phyloP scores from a whole-genome alignment of 2,888 invertebrate species.

The Brachynemurus nebulosus region DNA sequence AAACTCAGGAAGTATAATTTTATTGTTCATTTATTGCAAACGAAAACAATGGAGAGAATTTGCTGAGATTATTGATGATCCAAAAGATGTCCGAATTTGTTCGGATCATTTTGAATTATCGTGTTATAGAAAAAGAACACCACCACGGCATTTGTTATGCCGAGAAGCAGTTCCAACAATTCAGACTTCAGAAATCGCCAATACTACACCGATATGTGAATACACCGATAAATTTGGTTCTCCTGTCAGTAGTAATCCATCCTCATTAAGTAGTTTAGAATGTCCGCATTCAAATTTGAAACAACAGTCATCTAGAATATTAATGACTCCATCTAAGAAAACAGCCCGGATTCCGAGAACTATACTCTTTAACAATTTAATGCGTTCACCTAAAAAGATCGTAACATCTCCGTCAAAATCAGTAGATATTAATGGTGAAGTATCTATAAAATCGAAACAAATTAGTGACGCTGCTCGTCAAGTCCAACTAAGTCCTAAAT shows the following conservation, averaged over 20 bases:
- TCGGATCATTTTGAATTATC: constrained; percentile 3
- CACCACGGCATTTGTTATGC: neutral
- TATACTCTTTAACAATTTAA: neutral
- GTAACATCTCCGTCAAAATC: neutral
- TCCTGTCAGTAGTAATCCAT: neutral
- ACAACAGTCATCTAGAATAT: neutral
- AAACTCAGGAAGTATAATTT: neutral
- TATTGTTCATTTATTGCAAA: neutral
- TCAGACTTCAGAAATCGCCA: too few relatives aligned
- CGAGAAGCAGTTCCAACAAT: constrained; percentile 1
- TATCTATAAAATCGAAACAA: neutral
- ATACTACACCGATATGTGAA: too few relatives aligned
- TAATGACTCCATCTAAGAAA: neutral
- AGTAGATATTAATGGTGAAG: neutral
- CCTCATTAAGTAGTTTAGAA: neutral
- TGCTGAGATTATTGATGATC: neutral
- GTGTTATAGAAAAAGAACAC: neutral
- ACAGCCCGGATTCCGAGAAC: neutral
- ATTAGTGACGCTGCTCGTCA: neutral
- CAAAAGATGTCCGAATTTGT: neutral
- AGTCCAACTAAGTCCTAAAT: neutral
- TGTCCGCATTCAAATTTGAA: neutral
- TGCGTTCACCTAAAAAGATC: neutral
- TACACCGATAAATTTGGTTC: neutral
- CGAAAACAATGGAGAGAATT: constrained; percentile 4